Evolutionary conservation across 2,888 invertebrate species (phyloP).

Genomic region (Synanthedon andrenaeformis): DNA sequence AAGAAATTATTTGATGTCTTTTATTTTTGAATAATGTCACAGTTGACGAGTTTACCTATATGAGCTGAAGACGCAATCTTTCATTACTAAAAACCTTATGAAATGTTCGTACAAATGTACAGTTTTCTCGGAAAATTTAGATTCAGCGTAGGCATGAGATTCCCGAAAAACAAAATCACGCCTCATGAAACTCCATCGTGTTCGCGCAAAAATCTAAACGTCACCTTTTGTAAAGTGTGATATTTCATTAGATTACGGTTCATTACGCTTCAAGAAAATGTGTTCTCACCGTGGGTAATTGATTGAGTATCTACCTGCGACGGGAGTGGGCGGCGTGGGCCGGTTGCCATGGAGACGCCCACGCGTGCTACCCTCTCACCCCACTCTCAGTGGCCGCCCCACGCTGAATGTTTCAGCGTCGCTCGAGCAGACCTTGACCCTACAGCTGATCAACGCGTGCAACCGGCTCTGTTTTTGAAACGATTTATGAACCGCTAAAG

Average conservation of each 20-base stretch:
- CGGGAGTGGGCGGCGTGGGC: slow-evolving; percentile 50
- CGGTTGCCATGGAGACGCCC: slow-evolving; percentile 57
- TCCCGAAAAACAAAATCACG: no score
- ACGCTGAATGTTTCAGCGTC: slow-evolving; percentile 29
- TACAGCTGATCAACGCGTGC: slow-evolving; percentile 51
- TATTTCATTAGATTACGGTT: slow-evolving; percentile 21
- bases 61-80: no score
- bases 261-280: slow-evolving; percentile 25
- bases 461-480: slow-evolving; percentile 7
- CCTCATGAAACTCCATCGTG: no score
- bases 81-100: no score
- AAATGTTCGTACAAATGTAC: no score
- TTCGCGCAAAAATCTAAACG: neutral
- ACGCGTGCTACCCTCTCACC: slow-evolving; percentile 24
- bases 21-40: no score
- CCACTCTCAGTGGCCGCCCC: slow-evolving; percentile 3
- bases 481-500: slow-evolving; percentile 1
- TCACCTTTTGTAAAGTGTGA: slow-evolving; percentile 10
- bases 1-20: no score
- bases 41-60: no score
- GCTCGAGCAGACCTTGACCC: slow-evolving; percentile 64
- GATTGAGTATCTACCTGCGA: slow-evolving; percentile 50
- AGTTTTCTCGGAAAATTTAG: no score
- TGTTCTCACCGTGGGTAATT: slow-evolving; percentile 43
- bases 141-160: no score